phyloP scores from a whole-genome alignment of 2,797 vertebrate genomes.

The Luscinia megarhynchos region DNA sequence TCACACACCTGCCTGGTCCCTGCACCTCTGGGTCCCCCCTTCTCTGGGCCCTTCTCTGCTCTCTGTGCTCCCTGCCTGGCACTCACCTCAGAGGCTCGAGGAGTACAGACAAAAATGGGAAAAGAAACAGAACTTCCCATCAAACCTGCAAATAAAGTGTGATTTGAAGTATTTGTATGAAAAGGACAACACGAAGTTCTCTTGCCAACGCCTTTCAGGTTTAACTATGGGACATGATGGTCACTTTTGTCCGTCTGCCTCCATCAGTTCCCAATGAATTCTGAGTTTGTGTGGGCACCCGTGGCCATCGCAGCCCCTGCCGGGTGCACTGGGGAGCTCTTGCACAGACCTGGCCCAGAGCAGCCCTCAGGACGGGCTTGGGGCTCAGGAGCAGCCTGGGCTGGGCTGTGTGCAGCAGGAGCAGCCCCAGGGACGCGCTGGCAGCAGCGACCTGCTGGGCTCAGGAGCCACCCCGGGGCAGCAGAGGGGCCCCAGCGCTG shows the following conservation, averaged over 20 bases:
- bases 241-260: not conserved
- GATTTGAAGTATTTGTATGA: not conserved
- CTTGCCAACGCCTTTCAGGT: not conserved
- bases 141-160: not conserved
- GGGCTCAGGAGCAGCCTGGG: not conserved
- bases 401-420: accelerated
- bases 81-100: not conserved
- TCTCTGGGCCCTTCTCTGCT: not conserved
- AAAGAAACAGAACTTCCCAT: not conserved
- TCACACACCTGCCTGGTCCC: not conserved
- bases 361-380: no score
- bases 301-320: accelerated
- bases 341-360: no score
- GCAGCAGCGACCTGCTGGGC: no score
- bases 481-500: not conserved
- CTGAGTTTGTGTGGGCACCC: not conserved
- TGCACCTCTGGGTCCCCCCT: not conserved
- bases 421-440: not conserved
- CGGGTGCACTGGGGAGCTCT: no score
- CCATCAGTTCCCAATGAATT: accelerated
- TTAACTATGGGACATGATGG: not conserved
- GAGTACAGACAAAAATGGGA: not conserved
- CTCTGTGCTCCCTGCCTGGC: not conserved
- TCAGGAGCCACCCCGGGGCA: not conserved
- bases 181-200: not conserved